Conservation (phyloP, 2,113 vertebrate genomes). For the Danionella cerebrum region DNA sequence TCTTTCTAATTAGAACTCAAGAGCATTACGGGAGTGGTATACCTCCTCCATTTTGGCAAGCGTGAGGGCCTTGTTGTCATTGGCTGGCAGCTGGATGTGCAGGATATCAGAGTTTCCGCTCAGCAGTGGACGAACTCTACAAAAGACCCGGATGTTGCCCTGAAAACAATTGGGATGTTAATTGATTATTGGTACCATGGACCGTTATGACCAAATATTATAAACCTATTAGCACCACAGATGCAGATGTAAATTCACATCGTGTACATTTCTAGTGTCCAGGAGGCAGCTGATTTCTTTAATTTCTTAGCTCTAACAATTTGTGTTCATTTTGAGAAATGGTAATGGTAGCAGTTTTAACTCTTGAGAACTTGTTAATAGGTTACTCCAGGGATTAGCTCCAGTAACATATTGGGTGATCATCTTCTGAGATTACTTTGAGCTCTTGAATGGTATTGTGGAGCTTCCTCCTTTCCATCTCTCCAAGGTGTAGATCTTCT, state of each 20-base stretch:
- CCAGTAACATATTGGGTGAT: too few relatives aligned
- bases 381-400: too few relatives aligned
- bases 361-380: too few relatives aligned
- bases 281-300: too few relatives aligned
- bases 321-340: too few relatives aligned
- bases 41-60: constrained; percentile 71
- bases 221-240: not conserved
- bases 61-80: constrained; percentile 56
- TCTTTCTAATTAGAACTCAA: too few relatives aligned
- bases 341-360: too few relatives aligned
- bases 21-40: not conserved
- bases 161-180: constrained; percentile 14
- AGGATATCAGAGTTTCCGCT: constrained; percentile 39
- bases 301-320: too few relatives aligned
- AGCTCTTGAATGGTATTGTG: constrained; percentile 83
- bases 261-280: too few relatives aligned
- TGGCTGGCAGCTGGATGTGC: constrained; percentile 63
- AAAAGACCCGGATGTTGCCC: constrained; percentile 88
- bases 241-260: too few relatives aligned
- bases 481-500: constrained; percentile 64
- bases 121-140: constrained; percentile 76
- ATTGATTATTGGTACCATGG: not conserved
- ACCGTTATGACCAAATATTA: too few relatives aligned
- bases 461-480: constrained; percentile 76
- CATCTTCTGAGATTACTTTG: constrained; percentile 63